Evolutionary conservation across 1,140 invertebrate species (phyloP).

Genomic region (Caenorhabditis brenneri): DNA sequence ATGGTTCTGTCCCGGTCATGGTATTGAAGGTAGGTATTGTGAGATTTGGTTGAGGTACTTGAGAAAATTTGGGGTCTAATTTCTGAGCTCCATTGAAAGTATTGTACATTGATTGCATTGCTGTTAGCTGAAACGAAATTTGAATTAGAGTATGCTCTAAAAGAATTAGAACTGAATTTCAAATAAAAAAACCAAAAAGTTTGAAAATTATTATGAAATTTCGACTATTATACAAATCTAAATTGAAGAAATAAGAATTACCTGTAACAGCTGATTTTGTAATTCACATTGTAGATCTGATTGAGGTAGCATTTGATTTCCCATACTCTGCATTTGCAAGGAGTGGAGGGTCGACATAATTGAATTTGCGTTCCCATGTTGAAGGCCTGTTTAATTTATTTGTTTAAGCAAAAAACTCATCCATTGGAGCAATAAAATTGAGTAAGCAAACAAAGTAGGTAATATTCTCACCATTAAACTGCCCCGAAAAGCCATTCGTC

Average conservation of each 20-base stretch:
- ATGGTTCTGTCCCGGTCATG: slow-evolving; percentile 4
- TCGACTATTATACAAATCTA: no score
- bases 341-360: not conserved
- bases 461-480: not conserved
- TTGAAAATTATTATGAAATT: no score
- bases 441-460: not conserved
- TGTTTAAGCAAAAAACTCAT: no score
- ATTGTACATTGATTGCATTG: slow-evolving; percentile 22
- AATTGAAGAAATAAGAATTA: not conserved
- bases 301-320: not conserved
- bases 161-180: no score
- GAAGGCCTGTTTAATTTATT: not conserved
- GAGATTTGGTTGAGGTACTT: not conserved
- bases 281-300: not conserved
- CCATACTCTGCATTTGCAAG: slow-evolving; percentile 22
- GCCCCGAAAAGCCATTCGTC: slow-evolving; percentile 10
- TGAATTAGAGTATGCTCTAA: not conserved
- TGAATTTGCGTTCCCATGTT: not conserved
- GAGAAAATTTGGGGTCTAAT: not conserved
- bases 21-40: not conserved
- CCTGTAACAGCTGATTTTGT: slow-evolving; percentile 14
- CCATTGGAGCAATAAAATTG: not conserved
- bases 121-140: not conserved
- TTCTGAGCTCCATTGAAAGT: not conserved
- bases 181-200: no score